Percentiles rank a stretch among this genome's conserved stretches.
phyloP scores from a whole-genome alignment of 1,140 invertebrate genomes.

The Anoplophora glabripennis region DNA sequence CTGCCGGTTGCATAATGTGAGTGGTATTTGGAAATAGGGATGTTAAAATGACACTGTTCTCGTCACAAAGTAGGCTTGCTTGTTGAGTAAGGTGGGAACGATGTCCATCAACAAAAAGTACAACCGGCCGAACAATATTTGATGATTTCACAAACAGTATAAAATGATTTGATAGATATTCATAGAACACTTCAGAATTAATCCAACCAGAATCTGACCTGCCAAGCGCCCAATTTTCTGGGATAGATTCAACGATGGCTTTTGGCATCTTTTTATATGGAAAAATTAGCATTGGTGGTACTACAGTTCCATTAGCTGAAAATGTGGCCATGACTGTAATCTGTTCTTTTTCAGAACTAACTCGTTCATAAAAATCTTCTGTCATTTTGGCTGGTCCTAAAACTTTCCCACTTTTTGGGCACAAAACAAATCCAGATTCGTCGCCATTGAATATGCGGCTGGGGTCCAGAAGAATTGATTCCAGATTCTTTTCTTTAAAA shows the following conservation, averaged over 20 bases:
- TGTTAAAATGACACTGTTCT: constrained; percentile 46
- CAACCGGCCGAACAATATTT: constrained; percentile 41
- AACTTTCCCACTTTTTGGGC: constrained; percentile 36
- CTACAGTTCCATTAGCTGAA: constrained; percentile 33
- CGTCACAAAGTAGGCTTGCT: constrained; percentile 44
- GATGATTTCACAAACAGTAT: constrained; percentile 37
- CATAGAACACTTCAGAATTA: constrained; percentile 46
- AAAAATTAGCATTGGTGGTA: constrained; percentile 40
- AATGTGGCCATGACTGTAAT: constrained; percentile 16
- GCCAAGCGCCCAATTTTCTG: constrained; percentile 44
- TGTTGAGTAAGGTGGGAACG: constrained; percentile 45
- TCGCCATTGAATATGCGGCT: constrained; percentile 43
- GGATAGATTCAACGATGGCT: constrained; percentile 34
- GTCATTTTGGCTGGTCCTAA: constrained; percentile 26
- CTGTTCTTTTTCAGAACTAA: constrained; percentile 31
- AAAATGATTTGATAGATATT: constrained; percentile 48
- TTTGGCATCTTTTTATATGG: constrained; percentile 34
- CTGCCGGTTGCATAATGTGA: constrained; percentile 30
- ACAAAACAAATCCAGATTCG: constrained; percentile 43
- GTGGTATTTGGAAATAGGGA: constrained; percentile 48
- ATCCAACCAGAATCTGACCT: constrained; percentile 48
- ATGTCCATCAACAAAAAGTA: constrained; percentile 51
- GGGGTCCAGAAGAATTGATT: constrained; percentile 19
- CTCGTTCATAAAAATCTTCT: constrained; percentile 32
- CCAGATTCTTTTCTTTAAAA: too few species aligned